Base-by-base conservation (phyloP, 1,140 invertebrate species). In the Sweltsa coloradensis region DNA sequence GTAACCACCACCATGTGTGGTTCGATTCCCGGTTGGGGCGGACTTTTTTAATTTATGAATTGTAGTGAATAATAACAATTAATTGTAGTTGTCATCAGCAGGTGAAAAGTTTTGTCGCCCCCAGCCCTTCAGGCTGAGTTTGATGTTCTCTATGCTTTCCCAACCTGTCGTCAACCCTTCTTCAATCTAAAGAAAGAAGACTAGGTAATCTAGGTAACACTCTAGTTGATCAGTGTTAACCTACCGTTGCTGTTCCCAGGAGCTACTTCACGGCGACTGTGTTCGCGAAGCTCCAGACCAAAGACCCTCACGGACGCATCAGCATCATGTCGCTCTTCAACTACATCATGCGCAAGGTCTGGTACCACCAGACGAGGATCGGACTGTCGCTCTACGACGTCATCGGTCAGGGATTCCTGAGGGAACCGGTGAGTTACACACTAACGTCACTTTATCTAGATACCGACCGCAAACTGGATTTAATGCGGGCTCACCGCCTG, bases 331-430 rank as follows among this genome's bases (percentile, higher is more conserved):
- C 87, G 6, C 72, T 97, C 34, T 96, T 95, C 61, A 95, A 95
- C 57, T 97, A 96, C 64, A 82, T 92, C 0, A 95, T 97, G 89
- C 72, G 88, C 16, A 89, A 94, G 65, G 84, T 92, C 3, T 96
- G 91, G 90, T 65, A 94, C 5, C 83, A 89, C 58, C 91, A 97
- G 64, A 95, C 90, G 1, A 71, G 91, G 58, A 90, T 97, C 51
- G 89, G 89, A 0, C 68, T 97, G 5, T 93, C 90, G 0, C 67
- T 96, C 5, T 97, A 95, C 64, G 94, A 98, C 71, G 81, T 85
- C 5, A 82, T 83, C 13, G 94, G 93, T 0, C 85, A 91, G 58
- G 93, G 94, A 14, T 96, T 87, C 65, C 71, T 97, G 0, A 79
- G 83, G 52, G 91, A 96, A 73, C 73, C 78, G 53, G 86, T 88